Evolutionary conservation across 1,140 invertebrate species (phyloP).

Genomic region (Trachymyrmex septentrionalis): DNA sequence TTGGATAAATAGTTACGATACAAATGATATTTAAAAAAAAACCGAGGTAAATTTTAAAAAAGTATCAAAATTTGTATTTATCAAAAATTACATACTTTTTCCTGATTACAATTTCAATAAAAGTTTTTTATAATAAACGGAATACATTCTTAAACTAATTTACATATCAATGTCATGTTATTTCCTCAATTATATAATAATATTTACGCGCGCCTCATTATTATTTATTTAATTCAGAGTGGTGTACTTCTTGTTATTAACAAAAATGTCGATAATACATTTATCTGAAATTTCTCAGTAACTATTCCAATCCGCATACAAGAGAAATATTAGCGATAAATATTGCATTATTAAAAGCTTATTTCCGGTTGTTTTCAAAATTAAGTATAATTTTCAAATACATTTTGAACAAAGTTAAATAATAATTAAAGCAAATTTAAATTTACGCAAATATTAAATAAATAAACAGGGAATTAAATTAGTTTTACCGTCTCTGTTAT

Average conservation of each 20-base stretch:
- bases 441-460: slow-evolving; percentile 14
- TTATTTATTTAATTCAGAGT: background rate
- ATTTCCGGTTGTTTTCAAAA: slow-evolving; percentile 6
- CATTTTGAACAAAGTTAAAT: slow-evolving; percentile 16
- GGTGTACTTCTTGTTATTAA: background rate
- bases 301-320: background rate
- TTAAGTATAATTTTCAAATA: slow-evolving; percentile 24
- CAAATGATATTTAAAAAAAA: background rate
- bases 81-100: background rate
- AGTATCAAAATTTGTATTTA: background rate
- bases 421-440: background rate
- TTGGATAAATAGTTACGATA: background rate
- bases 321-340: background rate
- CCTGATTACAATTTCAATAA: background rate
- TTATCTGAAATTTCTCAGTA: background rate
- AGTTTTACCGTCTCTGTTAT: background rate
- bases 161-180: background rate
- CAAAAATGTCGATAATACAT: background rate
- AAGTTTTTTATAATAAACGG: background rate
- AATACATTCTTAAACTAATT: background rate
- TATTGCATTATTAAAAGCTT: slow-evolving; percentile 36
- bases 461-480: background rate
- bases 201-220: background rate
- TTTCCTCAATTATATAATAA: background rate
- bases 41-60: background rate